Base-by-base conservation (phyloP, 2,113 vertebrate species). In the Oryzias javanicus region DNA sequence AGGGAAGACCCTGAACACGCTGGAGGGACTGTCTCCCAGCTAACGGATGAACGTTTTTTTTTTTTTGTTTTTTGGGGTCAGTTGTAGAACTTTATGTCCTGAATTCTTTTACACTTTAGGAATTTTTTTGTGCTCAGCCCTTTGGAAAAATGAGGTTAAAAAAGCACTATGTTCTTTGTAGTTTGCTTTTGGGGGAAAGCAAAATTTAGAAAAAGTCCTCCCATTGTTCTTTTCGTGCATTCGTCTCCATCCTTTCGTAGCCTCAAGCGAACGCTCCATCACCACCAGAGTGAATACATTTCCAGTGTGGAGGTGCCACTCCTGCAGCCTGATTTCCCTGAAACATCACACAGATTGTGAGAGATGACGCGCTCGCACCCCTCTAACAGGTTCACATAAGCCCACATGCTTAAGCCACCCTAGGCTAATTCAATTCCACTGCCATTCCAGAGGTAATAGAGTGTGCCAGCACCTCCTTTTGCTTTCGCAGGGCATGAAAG, bases 381-480 rank as follows among this genome's bases (percentile, higher is more conserved):
- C 17, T 65, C 70, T 88, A 84, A 86, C 86, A 83, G 86, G 74
- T 83, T 88, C 86, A 77, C 88, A 72, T 65, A 59, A 71, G 78
- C 82, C 78, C 83, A 83, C 78, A 86, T 88, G 86, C 81, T 86
- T 60, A 79, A 78, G 78, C 79, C 82, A 82, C 82, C 75, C 65
- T 67, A 67, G 60, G 84, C 79, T 84, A 84, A 89, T 86, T 83
- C 70, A 68, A 85, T 88, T 79, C 79, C 63, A 40, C 60, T 14
- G 70, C 75, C 75, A 70, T 64, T 76, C 70, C 79, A 74, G 69
- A 72, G 78, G 64, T 75, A 83, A 83, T 63, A 62, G 76, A 69
- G 74, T 73, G 74, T 55, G 66, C 42, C 67, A 56, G 72, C 13
- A 24, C 56, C 65, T 79, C 65, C 54, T 25, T 42, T n/a, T n/a